phyloP scores from a whole-genome alignment of 2,113 vertebrate genomes.

The Centropristis striata region DNA sequence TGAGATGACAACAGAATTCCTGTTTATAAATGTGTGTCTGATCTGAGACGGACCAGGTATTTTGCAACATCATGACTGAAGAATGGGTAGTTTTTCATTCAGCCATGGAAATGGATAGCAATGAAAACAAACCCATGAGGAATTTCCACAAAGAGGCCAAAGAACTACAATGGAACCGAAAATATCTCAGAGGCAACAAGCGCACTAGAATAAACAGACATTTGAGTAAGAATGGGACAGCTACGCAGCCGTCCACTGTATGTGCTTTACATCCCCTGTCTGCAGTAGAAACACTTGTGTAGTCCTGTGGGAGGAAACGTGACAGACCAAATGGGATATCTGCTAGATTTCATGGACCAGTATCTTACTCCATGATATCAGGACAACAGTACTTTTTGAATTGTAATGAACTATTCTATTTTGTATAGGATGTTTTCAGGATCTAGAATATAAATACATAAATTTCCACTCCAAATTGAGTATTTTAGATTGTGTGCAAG shows the following conservation, averaged over 20 bases:
- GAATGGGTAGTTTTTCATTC: constrained; percentile 33
- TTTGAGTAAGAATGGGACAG: constrained; percentile 55
- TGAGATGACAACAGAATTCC: background rate
- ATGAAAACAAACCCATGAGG: constrained; percentile 35
- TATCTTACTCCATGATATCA: background rate
- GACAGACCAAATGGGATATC: constrained; percentile 27
- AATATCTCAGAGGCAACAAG: constrained; percentile 54
- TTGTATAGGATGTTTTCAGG: background rate
- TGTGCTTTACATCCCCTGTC: constrained; percentile 31
- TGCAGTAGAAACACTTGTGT: constrained; percentile 21
- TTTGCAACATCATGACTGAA: background rate
- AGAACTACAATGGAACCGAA: constrained; percentile 48
- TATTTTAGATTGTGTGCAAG: background rate
- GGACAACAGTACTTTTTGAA: background rate
- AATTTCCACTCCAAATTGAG: background rate
- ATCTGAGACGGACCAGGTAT: background rate
- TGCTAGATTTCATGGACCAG: background rate
- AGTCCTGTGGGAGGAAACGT: constrained; percentile 43
- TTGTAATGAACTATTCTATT: background rate
- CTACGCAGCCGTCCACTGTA: constrained; percentile 8
- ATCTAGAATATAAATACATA: background rate
- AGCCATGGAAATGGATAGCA: constrained; percentile 15
- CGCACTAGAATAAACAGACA: constrained; percentile 62
- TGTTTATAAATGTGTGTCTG: constrained; percentile 12
- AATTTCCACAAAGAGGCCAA: constrained; percentile 31